Evolutionary conservation across 64 coral and sea anemone genomes (phyloP), one percentile per base, ranked within the genome.

Genomic region (Pachyseris speciosa): DNA sequence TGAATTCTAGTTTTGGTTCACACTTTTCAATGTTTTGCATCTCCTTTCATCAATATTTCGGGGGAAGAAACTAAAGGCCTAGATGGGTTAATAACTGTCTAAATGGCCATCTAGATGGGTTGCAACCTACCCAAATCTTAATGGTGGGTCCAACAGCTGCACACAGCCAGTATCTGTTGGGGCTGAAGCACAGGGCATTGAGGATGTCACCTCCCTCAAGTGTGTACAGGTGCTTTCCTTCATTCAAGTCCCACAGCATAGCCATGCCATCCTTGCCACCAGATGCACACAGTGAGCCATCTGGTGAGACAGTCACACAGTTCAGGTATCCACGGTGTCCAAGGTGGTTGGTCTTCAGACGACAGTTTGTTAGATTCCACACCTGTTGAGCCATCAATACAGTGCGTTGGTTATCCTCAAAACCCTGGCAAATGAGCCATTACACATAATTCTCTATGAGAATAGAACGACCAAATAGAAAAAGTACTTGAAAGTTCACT

Each of bases 221-320:
- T 7, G 96, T 98, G 80, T 98, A 98, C 85, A 98, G 37, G 64
- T 98, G 96, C 66, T 98, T 98, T 4, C 96, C 96, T 64, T 98
- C 96, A 77, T 98, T 98, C 7, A 98, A 90, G 89, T 98, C 96
- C 96, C 96, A 98, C 78, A 98, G 78, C 96, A 98, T 98, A 20
- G 96, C 96, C 72, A 64, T 80, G 53, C 96, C 96, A 43, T 98
- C 96, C 90, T 99, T 99, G 41, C 97, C 97, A 74, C 97, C 97
- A 6, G 97, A 99, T 0, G 97, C 97, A 95, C 97, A 99, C 16
- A 99, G 67, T 38, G 97, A 99, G 13, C 97, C 97, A 71, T 99
- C 97, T 69, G 97, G 97, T 8, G 97, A 99, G 2, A 99, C 97
- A 30, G 97, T 99, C 40, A 99, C 97, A 61, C 91, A 93, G 86